Conservation (phyloP, 2,797 vertebrate genomes). For the Takifugu ocellatus region DNA sequence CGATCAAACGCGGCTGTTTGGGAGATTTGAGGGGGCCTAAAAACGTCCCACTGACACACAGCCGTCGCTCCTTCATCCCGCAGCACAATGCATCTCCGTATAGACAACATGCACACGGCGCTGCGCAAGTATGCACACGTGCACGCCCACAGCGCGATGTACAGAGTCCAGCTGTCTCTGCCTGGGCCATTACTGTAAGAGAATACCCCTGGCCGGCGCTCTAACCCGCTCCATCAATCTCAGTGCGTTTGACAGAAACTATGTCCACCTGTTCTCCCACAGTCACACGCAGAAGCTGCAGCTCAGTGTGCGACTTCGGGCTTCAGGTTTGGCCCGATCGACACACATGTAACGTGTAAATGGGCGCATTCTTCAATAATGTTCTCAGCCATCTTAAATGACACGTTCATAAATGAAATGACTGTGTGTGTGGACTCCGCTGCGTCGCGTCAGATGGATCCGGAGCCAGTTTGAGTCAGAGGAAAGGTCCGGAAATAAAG, state of each 20-base stretch:
- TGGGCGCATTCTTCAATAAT: too few relatives aligned
- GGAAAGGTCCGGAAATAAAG: too few relatives aligned
- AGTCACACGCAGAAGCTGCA: slow-evolving; percentile 43
- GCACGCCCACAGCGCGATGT: slow-evolving; percentile 35
- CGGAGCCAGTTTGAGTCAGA: too few relatives aligned
- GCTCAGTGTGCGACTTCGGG: slow-evolving; percentile 15
- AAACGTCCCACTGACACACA: neutral
- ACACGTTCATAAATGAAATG: too few relatives aligned
- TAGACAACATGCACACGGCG: neutral
- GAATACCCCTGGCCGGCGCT: slow-evolving; percentile 66
- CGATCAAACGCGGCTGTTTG: too few relatives aligned
- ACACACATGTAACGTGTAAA: neutral
- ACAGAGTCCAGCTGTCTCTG: slow-evolving; percentile 63
- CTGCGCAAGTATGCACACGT: slow-evolving; percentile 42
- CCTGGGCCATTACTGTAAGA: slow-evolving; percentile 72
- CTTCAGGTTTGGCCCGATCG: slow-evolving; percentile 37
- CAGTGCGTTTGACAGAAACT: slow-evolving; percentile 72
- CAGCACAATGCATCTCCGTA: slow-evolving; percentile 39
- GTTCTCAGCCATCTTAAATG: neutral
- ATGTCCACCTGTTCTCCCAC: slow-evolving; percentile 80
- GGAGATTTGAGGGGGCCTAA: too few relatives aligned
- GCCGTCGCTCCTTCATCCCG: neutral
- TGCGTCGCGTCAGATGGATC: too few relatives aligned
- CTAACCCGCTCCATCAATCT: slow-evolving; percentile 77
- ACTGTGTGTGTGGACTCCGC: too few relatives aligned